Percentiles rank a stretch among this genome's conserved stretches.
These are phyloP conservation scores for Lagothrix lagotricha DNA, from an alignment of 2,797 vertebrate species.

Conservation along the genomic window DNA sequence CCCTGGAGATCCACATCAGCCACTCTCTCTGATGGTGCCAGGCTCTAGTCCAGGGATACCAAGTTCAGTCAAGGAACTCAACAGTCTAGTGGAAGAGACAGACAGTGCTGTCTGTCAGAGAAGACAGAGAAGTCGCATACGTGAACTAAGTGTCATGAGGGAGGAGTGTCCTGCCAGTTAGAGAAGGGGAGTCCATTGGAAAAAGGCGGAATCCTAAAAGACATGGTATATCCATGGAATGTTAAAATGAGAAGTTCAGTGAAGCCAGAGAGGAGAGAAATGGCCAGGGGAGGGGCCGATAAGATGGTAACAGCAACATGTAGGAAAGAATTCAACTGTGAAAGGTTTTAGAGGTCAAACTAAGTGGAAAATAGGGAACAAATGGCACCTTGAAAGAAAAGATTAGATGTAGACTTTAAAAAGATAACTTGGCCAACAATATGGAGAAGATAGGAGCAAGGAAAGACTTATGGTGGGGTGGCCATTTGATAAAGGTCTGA, in stretches of 20 bases:
- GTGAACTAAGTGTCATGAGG: background rate
- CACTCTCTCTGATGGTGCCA: background rate
- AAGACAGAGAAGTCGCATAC: background rate
- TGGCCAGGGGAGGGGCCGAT: background rate
- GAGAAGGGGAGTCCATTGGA: background rate
- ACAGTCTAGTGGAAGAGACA: background rate
- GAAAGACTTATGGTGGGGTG: background rate
- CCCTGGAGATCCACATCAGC: background rate
- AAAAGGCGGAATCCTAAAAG: background rate
- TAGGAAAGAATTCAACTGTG: background rate
- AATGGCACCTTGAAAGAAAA: background rate
- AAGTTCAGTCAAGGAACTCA: slow-evolving; percentile 24
- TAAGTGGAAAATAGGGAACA: background rate
- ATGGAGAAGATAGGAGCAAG: background rate
- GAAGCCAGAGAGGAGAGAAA: background rate
- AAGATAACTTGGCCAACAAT: slow-evolving; percentile 5
- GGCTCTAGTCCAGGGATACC: background rate
- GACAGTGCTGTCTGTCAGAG: background rate
- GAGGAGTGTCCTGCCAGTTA: background rate
- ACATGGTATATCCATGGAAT: background rate
- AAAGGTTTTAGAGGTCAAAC: slow-evolving; percentile 7
- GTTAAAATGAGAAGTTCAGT: background rate
- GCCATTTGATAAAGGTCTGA: background rate
- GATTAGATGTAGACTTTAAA: slow-evolving; percentile 1
- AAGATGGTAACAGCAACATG: background rate